Base-by-base conservation (phyloP, 2,113 vertebrate genomes). In the Apistogramma diplotaenia region DNA sequence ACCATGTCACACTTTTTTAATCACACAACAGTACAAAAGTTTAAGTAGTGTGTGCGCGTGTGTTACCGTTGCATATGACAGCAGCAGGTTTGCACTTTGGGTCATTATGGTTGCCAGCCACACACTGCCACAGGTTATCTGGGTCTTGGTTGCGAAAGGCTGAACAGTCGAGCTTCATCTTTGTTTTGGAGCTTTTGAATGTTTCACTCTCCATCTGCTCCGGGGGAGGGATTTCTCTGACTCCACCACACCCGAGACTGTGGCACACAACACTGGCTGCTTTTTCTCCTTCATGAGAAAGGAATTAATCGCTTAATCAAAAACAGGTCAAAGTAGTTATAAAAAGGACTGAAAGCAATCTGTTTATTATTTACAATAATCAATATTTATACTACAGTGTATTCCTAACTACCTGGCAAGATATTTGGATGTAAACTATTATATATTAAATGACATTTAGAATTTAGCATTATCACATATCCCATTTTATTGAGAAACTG, bases 91-190 rank as follows among this genome's bases (percentile, higher is more conserved):
- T 0, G 53, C 91, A 93, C 0, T 1, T 4, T 0, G 0, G 0
- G 4, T 0, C 33, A 6, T 2, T 9, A 8, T 8, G 8, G 8
- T 3, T 35, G 33, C 8, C 0, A 4, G 58, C 7, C 2, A 16
- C 82, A 84, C 94, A 94, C 55, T 94, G 90, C 94, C 94, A 95
- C 21, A 87, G 76, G 19, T 85, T 13, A 0, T 7, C 0, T 2
- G 78, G 33, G 33, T 35, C 33, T 35, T 2, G 7, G 0, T 18
- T 0, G 1, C 2, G 1, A 1, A 73, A 57, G 25, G 1, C 81
- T 21, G 0, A 2, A 57, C 82, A 94, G 0, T 27, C 1, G 2
- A 73, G 1, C 2, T 0, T 29, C 55, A 62, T 84, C 16, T 10
- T 35, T 35, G 33, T 82, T 0, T 2, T 1, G 1, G 6, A 8